Conservation (phyloP, 1,140 invertebrate species). For the Whitmania pigra region DNA sequence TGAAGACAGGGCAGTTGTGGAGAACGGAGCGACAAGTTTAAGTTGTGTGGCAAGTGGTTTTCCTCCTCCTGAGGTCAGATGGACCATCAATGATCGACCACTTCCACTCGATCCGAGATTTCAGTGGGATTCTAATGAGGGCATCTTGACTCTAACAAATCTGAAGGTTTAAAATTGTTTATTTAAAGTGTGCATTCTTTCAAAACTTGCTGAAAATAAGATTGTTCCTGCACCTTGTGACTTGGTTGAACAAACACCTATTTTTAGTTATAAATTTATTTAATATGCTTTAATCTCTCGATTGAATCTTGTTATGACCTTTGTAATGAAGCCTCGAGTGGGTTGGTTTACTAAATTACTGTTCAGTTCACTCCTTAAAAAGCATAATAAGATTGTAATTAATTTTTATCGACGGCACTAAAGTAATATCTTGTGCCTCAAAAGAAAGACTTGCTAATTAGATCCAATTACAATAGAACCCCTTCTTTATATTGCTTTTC, state of each 20-base stretch:
- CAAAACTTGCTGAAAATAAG: too few relatives aligned
- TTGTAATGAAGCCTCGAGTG: too few relatives aligned
- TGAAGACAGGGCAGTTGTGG: not conserved
- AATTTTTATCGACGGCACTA: too few relatives aligned
- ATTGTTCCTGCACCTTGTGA: not conserved
- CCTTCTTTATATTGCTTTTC: too few relatives aligned
- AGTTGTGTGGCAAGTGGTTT: not conserved
- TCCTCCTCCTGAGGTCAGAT: conserved; percentile 3
- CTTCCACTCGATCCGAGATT: conserved; percentile 25
- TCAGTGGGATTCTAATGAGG: conserved; percentile 21
- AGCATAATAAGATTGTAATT: too few relatives aligned
- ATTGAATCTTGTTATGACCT: too few relatives aligned
- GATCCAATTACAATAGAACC: too few relatives aligned
- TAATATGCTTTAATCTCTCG: not conserved
- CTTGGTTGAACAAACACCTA: not conserved
- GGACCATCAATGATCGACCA: conserved; percentile 6
- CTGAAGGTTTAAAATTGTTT: not conserved
- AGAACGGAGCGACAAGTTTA: conserved; percentile 4
- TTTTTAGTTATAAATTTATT: not conserved
- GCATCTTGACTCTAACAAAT: not conserved
- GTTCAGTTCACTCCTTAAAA: too few relatives aligned
- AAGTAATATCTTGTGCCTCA: too few relatives aligned
- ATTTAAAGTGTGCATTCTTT: too few relatives aligned
- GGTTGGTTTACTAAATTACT: too few relatives aligned
- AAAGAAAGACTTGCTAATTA: too few relatives aligned